Base-by-base conservation (phyloP, 92 coral and sea anemone species). In the Zoanthus gigantus region DNA sequence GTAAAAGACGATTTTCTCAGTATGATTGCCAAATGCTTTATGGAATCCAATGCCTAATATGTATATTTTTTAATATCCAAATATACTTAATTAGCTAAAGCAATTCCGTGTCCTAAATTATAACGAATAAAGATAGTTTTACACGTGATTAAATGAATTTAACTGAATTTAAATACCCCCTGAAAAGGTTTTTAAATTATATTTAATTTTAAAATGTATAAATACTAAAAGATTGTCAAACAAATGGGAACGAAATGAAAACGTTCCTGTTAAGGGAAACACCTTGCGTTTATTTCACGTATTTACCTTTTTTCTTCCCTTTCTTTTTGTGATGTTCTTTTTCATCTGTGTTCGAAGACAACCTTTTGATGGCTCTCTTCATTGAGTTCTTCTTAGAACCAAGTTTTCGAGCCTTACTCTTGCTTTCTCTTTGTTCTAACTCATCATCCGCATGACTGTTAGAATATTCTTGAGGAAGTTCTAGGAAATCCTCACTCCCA, bases 391-490 rank as follows among this genome's bases (percentile, higher is more conserved):
- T 54, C 71, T 84, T 84, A 10, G 37, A 9, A 6, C 1, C 54
- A 45, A 16, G 12, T 58, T 63, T 91, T 52, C 61, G 68, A 28
- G 15, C 66, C 47, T 73, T 86, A 6, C 54, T 47, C 29, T 63
- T 77, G 34, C 83, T 87, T 61, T 80, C 82, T 31, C 78, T 89
- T 29, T 85, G 77, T 29, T 94, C 98, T 32, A 83, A 78, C 32
- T 91, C 93, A 0, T 93, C 96, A 28, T 93, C 98, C 73, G 89
- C 88, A 1, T 95, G 72, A 69, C 98, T 93, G 18, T 94, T 93
- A 0, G 95, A 94, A 6, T 91, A 90, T 42, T 92, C 94, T 63
- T 87, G 90, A 53, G 76, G 90, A 10, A 83, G 82, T 34, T 46
- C 80, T 18, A 88, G 89, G 53, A 90, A 90, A n/a, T 89, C 92